Percentiles rank a stretch among this genome's conserved stretches.
Conservation (phyloP, 2,113 vertebrate genomes). For the pig (Sus scrofa) region T2T-Sscrofa CM000826.6:105307501-105308000, state of each 20-base stretch:
- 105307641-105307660: too few relatives aligned
- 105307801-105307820: neutral
- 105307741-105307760: neutral
- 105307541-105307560: too few relatives aligned
- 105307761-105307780: neutral
- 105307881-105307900: neutral
- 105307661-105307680: too few relatives aligned
- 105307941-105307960: neutral
- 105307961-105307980: neutral
- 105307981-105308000: neutral
- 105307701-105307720: too few relatives aligned
- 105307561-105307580: too few relatives aligned
- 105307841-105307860: neutral
- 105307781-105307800: neutral
- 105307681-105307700: too few relatives aligned
- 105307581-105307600: too few relatives aligned
- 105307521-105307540: too few relatives aligned
- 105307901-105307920: neutral
- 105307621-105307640: too few relatives aligned
- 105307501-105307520: too few relatives aligned
- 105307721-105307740: neutral
- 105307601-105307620: too few relatives aligned
- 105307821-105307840: neutral
- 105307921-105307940: neutral
- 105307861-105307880: neutral